Evolutionary conservation across 2,113 vertebrate species (phyloP).

Genomic region (Phodopus roborovskii): DNA sequence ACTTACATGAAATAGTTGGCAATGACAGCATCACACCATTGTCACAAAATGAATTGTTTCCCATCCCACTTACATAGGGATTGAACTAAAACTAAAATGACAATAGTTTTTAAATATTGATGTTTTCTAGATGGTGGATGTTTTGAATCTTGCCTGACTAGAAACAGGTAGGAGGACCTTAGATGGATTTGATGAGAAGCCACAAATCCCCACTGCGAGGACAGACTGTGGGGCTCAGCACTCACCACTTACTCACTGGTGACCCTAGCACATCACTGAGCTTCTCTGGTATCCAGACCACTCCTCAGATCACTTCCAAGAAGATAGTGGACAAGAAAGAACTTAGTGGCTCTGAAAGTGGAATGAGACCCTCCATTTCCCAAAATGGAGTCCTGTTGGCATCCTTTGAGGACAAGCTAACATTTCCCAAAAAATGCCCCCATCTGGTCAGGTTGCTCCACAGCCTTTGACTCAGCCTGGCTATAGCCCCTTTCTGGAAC

Average conservation of each 20-base stretch:
- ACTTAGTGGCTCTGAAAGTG: background rate
- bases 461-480: background rate
- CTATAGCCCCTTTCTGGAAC: background rate
- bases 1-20: background rate
- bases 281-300: background rate
- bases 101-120: background rate
- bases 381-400: background rate
- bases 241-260: background rate
- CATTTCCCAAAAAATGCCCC: background rate
- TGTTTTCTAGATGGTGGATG: background rate
- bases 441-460: background rate
- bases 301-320: background rate
- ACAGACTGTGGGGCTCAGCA: background rate
- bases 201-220: background rate
- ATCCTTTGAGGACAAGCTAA: background rate
- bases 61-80: background rate
- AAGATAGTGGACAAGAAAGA: background rate
- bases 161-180: background rate
- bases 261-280: background rate
- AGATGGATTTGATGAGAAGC: background rate
- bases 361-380: background rate
- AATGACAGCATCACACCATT: background rate
- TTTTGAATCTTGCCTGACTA: background rate
- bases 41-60: background rate
- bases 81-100: background rate